Evolutionary conservation across 2,797 vertebrate genomes (phyloP).

Genomic region (Lemur catta): DNA sequence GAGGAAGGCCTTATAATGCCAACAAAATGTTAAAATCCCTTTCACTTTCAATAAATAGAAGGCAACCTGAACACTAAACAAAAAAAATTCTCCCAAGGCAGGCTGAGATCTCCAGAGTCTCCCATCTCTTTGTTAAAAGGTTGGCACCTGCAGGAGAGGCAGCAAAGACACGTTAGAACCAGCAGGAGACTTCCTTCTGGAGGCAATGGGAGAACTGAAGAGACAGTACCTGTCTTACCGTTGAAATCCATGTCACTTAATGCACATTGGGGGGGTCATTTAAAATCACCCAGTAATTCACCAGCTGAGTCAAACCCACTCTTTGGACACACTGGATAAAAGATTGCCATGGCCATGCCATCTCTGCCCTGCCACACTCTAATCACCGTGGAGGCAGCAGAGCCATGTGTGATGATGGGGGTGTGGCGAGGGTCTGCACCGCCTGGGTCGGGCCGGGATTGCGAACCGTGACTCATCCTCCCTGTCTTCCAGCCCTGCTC

Average conservation of each 20-base stretch:
- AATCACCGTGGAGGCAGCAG: rapidly evolving
- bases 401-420: rapidly evolving
- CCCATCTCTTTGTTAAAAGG: not conserved
- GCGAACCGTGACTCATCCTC: not conserved
- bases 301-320: too few relatives aligned
- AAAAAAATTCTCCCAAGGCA: not conserved
- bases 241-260: not conserved
- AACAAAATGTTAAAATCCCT: not conserved
- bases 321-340: not conserved
- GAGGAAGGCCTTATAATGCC: not conserved
- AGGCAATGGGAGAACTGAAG: not conserved
- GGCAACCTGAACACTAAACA: not conserved
- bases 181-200: not conserved
- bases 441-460: not conserved
- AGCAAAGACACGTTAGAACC: not conserved
- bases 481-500: constrained; percentile 88
- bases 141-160: not conserved
- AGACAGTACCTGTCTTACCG: not conserved
- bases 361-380: too few relatives aligned
- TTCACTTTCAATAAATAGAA: not conserved
- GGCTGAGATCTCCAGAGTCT: not conserved
- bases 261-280: not conserved
- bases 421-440: not conserved
- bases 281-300: not conserved
- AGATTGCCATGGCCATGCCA: too few relatives aligned